Evolutionary conservation across 2,113 vertebrate species (phyloP).

Genomic region (Lophura nycthemera): DNA sequence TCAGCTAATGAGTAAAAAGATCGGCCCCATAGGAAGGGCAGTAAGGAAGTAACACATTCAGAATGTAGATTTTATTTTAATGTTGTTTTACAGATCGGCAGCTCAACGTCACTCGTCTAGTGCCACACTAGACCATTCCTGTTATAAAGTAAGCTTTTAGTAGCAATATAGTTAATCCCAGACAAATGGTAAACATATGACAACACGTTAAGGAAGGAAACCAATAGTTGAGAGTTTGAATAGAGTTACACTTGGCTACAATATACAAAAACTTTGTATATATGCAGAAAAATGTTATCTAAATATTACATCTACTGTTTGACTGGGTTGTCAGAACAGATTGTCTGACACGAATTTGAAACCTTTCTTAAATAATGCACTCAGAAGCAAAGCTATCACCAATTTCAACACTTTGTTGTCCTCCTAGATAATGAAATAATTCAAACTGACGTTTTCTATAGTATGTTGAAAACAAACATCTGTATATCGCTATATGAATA

Average conservation of each 20-base stretch:
- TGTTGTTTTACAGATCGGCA: not conserved
- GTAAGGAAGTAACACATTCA: not conserved
- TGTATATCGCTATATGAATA: not conserved
- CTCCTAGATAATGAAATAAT: not conserved
- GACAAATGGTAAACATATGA: not conserved
- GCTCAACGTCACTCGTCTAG: not conserved
- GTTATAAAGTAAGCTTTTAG: not conserved
- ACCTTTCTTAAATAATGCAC: not conserved
- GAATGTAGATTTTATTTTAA: not conserved
- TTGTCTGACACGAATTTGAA: not conserved
- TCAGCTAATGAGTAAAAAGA: not conserved
- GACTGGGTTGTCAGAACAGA: not conserved
- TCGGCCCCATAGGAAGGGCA: not conserved
- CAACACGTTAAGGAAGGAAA: not conserved
- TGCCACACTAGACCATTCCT: fast-evolving
- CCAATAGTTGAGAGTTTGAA: not conserved
- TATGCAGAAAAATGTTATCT: not conserved
- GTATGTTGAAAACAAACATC: not conserved
- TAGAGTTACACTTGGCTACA: not conserved
- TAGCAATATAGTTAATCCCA: not conserved
- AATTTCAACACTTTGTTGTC: not conserved
- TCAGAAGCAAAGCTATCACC: not conserved
- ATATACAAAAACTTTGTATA: not conserved
- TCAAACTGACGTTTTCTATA: not conserved
- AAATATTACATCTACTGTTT: not conserved